A percentile compares a stretch with the other conserved stretches of the same genome.
Conservation (phyloP, 2,113 vertebrate genomes). For the Centrocercus urophasianus region DNA sequence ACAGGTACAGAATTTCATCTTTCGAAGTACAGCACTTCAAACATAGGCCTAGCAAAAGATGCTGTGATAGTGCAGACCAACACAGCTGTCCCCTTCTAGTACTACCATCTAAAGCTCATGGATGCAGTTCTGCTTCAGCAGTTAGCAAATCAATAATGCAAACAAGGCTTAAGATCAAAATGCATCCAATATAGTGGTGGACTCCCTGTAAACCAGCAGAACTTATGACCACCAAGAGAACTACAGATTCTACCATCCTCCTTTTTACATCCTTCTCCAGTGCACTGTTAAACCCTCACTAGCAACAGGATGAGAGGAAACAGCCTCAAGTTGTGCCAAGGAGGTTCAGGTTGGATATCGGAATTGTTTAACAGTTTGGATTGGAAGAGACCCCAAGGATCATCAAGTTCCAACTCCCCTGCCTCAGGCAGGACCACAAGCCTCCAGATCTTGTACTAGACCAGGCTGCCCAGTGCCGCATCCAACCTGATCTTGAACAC, state of each 20-base stretch:
- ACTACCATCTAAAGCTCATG: neutral
- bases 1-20: rapidly evolving
- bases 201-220: neutral
- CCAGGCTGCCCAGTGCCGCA: too few relatives aligned
- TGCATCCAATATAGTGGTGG: neutral
- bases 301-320: too few relatives aligned
- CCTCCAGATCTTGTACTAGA: too few relatives aligned
- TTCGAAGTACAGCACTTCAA: neutral
- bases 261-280: neutral
- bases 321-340: too few relatives aligned
- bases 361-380: too few relatives aligned
- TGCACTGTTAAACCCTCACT: neutral
- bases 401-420: too few relatives aligned
- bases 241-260: neutral
- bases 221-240: neutral
- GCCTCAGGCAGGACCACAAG: too few relatives aligned
- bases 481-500: too few relatives aligned
- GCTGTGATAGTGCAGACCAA: neutral
- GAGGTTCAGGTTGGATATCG: too few relatives aligned
- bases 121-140: neutral
- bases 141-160: neutral
- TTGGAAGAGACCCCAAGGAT: too few relatives aligned
- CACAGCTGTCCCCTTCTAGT: neutral
- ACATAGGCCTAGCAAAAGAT: rapidly evolving
- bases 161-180: neutral